Conservation (phyloP, 2,888 invertebrate genomes). For the Ichneumoninae sp. region DNA sequence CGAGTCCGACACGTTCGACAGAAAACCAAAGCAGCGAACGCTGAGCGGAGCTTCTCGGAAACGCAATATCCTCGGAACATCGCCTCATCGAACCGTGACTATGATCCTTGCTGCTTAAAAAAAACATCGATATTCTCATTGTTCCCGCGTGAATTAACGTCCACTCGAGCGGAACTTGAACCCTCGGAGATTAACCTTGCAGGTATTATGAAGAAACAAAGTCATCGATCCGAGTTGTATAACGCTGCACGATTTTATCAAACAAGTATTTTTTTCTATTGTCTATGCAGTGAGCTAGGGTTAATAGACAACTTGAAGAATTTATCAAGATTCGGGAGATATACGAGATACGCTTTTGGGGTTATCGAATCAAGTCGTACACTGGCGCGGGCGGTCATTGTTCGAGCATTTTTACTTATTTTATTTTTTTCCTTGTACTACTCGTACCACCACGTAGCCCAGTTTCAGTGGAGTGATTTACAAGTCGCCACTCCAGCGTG, state of each 20-base stretch:
- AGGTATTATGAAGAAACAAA: not conserved
- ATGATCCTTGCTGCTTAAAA: slow-evolving; percentile 11
- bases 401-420: slow-evolving; percentile 61
- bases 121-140: slow-evolving; percentile 22
- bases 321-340: not conserved
- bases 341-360: not conserved
- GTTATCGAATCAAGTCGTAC: slow-evolving; percentile 2
- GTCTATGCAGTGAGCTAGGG: not conserved
- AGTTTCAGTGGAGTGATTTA: slow-evolving; percentile 83
- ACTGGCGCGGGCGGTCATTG: slow-evolving; percentile 57
- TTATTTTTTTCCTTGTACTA: slow-evolving; percentile 54
- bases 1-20: slow-evolving; percentile 4
- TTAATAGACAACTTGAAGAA: not conserved
- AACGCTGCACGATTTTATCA: not conserved
- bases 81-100: slow-evolving; percentile 46
- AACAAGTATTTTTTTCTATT: not conserved
- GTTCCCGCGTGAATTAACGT: slow-evolving; percentile 45
- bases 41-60: slow-evolving; percentile 43
- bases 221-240: not conserved
- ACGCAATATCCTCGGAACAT: slow-evolving; percentile 41
- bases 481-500: slow-evolving; percentile 82
- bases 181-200: not conserved
- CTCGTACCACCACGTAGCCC: slow-evolving; percentile 76
- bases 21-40: slow-evolving; percentile 12
- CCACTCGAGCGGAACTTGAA: slow-evolving; percentile 48